Conservation (phyloP, 2,888 invertebrate genomes). For the Calliopum simillimum region DNA sequence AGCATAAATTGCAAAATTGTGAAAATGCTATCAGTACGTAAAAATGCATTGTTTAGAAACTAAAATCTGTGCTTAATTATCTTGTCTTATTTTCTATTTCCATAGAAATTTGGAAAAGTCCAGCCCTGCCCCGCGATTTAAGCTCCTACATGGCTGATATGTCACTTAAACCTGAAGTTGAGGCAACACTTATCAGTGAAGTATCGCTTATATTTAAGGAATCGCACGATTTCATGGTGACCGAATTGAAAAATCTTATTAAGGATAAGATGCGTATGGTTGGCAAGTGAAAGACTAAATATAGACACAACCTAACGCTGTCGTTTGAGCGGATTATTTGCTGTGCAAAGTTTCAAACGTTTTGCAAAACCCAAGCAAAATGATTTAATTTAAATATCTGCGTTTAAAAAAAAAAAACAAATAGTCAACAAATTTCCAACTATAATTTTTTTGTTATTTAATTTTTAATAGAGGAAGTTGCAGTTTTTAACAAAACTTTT, state of each 20-base stretch:
- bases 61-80: neutral
- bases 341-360: constrained; percentile 31
- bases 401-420: constrained; percentile 28
- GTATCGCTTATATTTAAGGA: constrained; percentile 64
- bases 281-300: constrained; percentile 54
- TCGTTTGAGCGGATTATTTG: constrained; percentile 31
- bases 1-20: constrained; percentile 62
- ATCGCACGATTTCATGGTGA: constrained; percentile 62
- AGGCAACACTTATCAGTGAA: constrained; percentile 62
- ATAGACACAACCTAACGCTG: neutral
- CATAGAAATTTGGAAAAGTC: constrained; percentile 62
- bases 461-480: constrained; percentile 33
- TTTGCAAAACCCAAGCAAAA: constrained; percentile 20
- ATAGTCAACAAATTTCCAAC: constrained; percentile 31
- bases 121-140: constrained; percentile 60
- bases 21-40: constrained; percentile 62
- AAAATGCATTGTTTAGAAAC: neutral
- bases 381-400: constrained; percentile 16
- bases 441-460: constrained; percentile 28
- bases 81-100: constrained; percentile 2
- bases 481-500: constrained; percentile 30
- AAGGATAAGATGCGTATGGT: constrained; percentile 67
- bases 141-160: constrained; percentile 66
- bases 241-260: constrained; percentile 63
- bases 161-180: constrained; percentile 65